These are phyloP conservation scores for Drosophila novamexicana DNA, from an alignment of 1,140 invertebrate species.

Conservation along the genomic window DNA sequence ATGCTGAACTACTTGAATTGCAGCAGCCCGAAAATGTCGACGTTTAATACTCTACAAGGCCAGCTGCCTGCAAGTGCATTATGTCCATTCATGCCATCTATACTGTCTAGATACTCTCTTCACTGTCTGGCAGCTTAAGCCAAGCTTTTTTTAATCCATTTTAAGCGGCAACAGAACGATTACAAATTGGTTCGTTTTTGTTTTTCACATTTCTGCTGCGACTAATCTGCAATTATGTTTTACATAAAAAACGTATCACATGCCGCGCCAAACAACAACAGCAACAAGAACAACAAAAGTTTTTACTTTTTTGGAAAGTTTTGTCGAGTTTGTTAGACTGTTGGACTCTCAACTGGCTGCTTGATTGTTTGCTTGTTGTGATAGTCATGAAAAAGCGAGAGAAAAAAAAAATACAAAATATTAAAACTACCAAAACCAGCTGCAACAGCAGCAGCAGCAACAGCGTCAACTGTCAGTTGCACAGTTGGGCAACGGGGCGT, in stretches of 20 bases:
- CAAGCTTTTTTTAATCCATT: conserved; percentile 56
- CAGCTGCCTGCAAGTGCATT: too few relatives aligned
- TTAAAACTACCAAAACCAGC: conserved; percentile 16
- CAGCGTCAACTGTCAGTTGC: conserved; percentile 28
- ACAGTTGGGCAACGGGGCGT: conserved; percentile 11
- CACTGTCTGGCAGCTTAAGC: conserved; percentile 28
- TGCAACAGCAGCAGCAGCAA: conserved; percentile 10
- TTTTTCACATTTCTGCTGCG: conserved; percentile 62
- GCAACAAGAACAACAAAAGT: conserved; percentile 36
- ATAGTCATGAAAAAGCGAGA: conserved; percentile 42
- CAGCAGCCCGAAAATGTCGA: not conserved
- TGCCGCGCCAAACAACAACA: conserved; percentile 26
- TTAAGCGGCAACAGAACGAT: conserved; percentile 77
- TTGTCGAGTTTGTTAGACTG: conserved; percentile 46
- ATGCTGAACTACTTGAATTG: conserved; percentile 9
- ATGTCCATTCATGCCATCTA: too few relatives aligned
- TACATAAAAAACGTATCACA: conserved; percentile 79
- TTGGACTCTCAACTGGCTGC: conserved; percentile 28
- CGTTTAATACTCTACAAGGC: not conserved
- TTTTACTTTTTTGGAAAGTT: conserved; percentile 57
- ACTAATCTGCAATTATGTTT: conserved; percentile 83
- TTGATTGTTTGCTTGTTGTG: conserved; percentile 64
- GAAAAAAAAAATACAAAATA: conserved; percentile 21
- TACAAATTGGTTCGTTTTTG: conserved; percentile 58
- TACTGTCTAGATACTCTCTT: not conserved